Conservation (phyloP, 1,140 invertebrate species). For the Macrocentrus cingulum region DNA sequence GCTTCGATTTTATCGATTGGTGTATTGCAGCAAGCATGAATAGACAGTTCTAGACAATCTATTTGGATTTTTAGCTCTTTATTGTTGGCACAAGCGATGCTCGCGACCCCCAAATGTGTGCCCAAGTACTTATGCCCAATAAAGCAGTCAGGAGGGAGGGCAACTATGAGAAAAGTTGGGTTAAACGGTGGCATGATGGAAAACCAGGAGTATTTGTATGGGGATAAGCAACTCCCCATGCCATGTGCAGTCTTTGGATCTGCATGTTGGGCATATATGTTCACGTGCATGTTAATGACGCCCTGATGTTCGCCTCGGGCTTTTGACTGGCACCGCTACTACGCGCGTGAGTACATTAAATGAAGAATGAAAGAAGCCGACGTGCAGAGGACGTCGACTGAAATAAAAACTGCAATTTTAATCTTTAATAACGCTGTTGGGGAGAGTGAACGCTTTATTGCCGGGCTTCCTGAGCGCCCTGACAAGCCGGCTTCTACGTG, state of each 20-base stretch:
- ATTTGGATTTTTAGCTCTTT: slow-evolving; percentile 9
- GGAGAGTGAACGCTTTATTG: background rate
- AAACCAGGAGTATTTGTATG: background rate
- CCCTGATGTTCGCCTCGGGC: background rate
- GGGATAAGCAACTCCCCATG: background rate
- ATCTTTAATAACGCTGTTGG: too few relatives aligned
- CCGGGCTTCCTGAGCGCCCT: background rate
- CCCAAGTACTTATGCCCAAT: slow-evolving; percentile 30
- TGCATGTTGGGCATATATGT: background rate
- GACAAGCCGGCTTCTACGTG: background rate
- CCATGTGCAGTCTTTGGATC: background rate
- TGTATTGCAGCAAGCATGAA: slow-evolving; percentile 3
- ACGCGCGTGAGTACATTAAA: background rate
- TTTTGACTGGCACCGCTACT: background rate
- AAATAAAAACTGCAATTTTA: background rate
- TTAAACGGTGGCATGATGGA: background rate
- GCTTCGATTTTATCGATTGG: slow-evolving; percentile 8
- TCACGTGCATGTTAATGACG: background rate
- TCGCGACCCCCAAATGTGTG: slow-evolving; percentile 22
- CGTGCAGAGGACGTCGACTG: background rate
- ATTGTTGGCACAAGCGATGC: slow-evolving; percentile 24
- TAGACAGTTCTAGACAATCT: slow-evolving; percentile 1
- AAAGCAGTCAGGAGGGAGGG: slow-evolving; percentile 15
- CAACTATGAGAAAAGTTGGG: slow-evolving; percentile 5
- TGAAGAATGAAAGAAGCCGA: background rate